Evolutionary conservation across 2,797 vertebrate species (phyloP).

Genomic region (Lycodopsis pacificus): DNA sequence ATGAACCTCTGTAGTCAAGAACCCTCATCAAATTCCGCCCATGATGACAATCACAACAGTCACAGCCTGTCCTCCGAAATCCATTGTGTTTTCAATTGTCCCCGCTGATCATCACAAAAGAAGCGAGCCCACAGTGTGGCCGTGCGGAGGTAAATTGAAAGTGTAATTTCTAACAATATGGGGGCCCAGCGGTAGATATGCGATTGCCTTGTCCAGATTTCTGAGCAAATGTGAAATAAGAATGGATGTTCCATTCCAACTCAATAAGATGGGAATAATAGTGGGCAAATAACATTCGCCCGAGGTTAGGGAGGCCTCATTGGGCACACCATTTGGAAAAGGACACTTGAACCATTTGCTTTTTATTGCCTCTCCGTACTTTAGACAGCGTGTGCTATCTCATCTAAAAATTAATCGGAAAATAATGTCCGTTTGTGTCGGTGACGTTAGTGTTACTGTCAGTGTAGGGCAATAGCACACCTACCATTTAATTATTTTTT

Average conservation of each 20-base stretch:
- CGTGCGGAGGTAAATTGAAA: constrained; percentile 80
- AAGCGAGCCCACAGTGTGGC: constrained; percentile 63
- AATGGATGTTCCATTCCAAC: constrained; percentile 79
- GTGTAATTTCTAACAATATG: constrained; percentile 84
- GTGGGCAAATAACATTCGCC: constrained; percentile 74
- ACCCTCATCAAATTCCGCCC: constrained; percentile 34
- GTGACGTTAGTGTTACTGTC: constrained; percentile 39
- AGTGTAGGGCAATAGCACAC: constrained; percentile 15
- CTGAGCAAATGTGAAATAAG: constrained; percentile 81
- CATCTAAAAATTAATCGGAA: constrained; percentile 72
- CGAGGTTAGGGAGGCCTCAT: constrained; percentile 78
- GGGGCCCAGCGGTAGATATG: constrained; percentile 73
- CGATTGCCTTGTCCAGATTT: constrained; percentile 80
- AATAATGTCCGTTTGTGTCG: constrained; percentile 62
- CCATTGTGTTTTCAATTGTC: constrained; percentile 79
- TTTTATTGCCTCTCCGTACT: constrained; percentile 55
- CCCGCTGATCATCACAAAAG: constrained; percentile 73
- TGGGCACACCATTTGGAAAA: constrained; percentile 77
- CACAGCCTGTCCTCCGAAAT: constrained; percentile 52
- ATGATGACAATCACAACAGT: constrained; percentile 51
- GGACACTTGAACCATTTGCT: constrained; percentile 69
- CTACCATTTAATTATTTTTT: constrained; percentile 30
- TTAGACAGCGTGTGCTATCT: constrained; percentile 57
- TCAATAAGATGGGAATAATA: constrained; percentile 80
- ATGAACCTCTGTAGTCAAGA: constrained; percentile 27